Conservation (phyloP, 2,888 invertebrate genomes). For the Autographa gamma region DNA sequence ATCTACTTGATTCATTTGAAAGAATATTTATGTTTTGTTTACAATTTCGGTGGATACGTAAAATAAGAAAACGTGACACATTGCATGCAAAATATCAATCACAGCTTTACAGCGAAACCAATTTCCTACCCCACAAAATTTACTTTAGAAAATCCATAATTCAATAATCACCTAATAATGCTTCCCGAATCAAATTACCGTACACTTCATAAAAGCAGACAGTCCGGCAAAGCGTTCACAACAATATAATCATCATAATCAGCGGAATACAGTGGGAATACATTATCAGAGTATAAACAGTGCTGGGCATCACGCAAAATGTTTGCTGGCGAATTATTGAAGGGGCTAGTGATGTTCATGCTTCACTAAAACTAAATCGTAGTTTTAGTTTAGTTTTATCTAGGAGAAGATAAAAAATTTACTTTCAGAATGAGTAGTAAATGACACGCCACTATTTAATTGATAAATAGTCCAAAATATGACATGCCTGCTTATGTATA, state of each 20-base stretch:
- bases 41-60: too few species aligned
- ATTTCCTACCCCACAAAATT: background rate
- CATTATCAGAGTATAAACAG: conserved; percentile 59
- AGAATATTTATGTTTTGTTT: too few species aligned
- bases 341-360: conserved; percentile 58
- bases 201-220: conserved; percentile 19
- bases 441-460: too few species aligned
- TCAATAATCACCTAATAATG: background rate
- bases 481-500: too few species aligned
- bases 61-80: too few species aligned
- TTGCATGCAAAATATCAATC: too few species aligned
- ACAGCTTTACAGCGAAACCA: too few species aligned
- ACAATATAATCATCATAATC: conserved; percentile 52
- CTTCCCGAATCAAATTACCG: conserved; percentile 20
- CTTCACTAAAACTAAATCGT: background rate
- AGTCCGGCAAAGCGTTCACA: conserved; percentile 30
- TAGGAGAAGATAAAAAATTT: too few species aligned
- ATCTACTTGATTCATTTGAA: too few species aligned
- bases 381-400: background rate
- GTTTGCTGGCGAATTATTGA: conserved; percentile 71
- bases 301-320: conserved; percentile 56
- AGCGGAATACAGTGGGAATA: conserved; percentile 53
- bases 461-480: too few species aligned
- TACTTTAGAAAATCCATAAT: background rate
- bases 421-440: too few species aligned